Conservation (phyloP, 1,140 invertebrate species). For the Hirudo medicinalis region DNA sequence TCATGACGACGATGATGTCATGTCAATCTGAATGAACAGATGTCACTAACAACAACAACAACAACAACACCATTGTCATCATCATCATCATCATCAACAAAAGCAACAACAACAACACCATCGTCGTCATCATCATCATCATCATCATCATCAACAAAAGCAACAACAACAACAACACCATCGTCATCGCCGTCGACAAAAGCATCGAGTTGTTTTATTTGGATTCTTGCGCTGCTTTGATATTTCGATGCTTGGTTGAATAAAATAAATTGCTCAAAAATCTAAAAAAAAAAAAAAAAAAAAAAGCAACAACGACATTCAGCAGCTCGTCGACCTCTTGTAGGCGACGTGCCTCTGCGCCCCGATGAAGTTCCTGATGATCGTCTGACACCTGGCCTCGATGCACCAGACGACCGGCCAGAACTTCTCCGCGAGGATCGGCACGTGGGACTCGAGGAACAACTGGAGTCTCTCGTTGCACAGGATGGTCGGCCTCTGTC, state of each 20-base stretch:
- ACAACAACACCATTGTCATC: background rate
- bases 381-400: slow-evolving; percentile 16
- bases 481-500: slow-evolving; percentile 4
- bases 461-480: background rate
- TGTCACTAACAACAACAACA: no score
- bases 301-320: no score
- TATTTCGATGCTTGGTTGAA: no score
- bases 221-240: no score
- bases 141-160: no score
- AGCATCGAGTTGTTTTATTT: no score
- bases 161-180: no score
- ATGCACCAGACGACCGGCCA: slow-evolving; percentile 17
- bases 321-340: background rate
- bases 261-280: no score
- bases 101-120: background rate
- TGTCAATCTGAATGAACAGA: no score
- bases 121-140: no score
- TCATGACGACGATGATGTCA: no score
- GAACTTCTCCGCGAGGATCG: slow-evolving; percentile 13
- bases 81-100: background rate
- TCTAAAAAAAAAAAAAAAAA: no score
- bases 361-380: slow-evolving; percentile 8
- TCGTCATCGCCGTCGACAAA: background rate
- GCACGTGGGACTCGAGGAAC: slow-evolving; percentile 8
- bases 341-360: background rate